Evolutionary conservation across 2,888 invertebrate species (phyloP).

Genomic region (Campaea margaritaria): DNA sequence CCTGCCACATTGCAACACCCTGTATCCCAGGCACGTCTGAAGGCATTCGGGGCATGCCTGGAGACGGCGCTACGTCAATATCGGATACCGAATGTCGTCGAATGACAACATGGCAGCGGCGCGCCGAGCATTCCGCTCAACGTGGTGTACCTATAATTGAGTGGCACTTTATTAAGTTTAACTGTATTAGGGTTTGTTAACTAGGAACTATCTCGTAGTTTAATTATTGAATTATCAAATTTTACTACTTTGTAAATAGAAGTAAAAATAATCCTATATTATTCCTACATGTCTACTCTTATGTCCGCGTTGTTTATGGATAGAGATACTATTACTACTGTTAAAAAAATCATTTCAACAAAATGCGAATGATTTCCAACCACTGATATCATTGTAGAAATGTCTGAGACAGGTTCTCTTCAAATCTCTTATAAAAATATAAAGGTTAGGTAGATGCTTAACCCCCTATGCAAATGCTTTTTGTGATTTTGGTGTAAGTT

Average conservation of each 20-base stretch:
- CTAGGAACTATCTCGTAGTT: too few species aligned
- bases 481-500: conserved; percentile 41
- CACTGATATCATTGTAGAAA: not conserved
- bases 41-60: conserved; percentile 34
- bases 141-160: conserved; percentile 41
- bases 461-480: conserved; percentile 55
- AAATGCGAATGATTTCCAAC: not conserved
- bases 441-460: conserved; percentile 41
- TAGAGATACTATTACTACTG: too few species aligned
- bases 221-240: too few species aligned
- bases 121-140: conserved; percentile 45
- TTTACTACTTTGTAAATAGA: too few species aligned
- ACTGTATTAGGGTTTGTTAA: not conserved
- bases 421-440: conserved; percentile 11
- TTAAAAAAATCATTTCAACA: too few species aligned
- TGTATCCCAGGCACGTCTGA: conserved; percentile 37
- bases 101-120: conserved; percentile 44
- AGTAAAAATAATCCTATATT: too few species aligned
- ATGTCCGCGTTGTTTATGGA: too few species aligned
- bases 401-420: conserved; percentile 6
- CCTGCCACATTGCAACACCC: conserved; percentile 37
- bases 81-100: conserved; percentile 50
- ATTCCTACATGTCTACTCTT: too few species aligned
- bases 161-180: conserved; percentile 16
- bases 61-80: conserved; percentile 47